Evolutionary conservation across 2,797 vertebrate species (phyloP), one percentile per base, ranked within the genome.

Genomic region (Poecile montanus): DNA sequence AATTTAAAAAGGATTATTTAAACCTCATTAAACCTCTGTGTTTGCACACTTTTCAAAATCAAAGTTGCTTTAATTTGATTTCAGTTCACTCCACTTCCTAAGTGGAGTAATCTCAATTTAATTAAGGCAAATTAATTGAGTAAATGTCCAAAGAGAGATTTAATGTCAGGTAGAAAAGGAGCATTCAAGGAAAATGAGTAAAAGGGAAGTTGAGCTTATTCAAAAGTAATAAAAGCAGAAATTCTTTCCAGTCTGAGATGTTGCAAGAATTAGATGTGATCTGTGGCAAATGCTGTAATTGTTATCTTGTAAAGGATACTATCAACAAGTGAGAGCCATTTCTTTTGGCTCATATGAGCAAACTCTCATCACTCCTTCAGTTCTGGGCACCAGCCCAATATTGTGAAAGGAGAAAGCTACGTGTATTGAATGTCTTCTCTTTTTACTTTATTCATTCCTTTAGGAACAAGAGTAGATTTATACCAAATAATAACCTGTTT

Each of bases 121-220:
- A 96, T 96, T 94, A 95, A 78, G 63, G 63, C 25, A 93, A 96
- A 96, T 94, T 94, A 94, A 94, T 91, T 94, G 88, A 94, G 88
- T 86, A 57, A 93, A 63, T 70, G 93, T 79, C 88, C 90, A 63
- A 88, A 86, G 83, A 88, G 79, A 79, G 48, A 62, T 76, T 82
- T 88, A 90, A 72, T 67, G 80, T 45, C 71, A 76, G 83, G 71
- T 90, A 63, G 90, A 76, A 90, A 83, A 90, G 71, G 23, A 87
- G 7, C 36, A 57, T 84, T 88, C 71, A 94, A 88, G 82, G 76
- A 84, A 96, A 86, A 86, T 62, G 15, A 88, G 36, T 81, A n/a
- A 86, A 84, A 81, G 48, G 17, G 47, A 89, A 72, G 42, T 12
- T 66, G 50, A 81, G 27, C 54, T 58, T 81, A 48, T n/a, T 94